These are phyloP conservation scores for Macquaria ambigua DNA, from an alignment of 2,113 vertebrate species.

Conservation along the genomic window DNA sequence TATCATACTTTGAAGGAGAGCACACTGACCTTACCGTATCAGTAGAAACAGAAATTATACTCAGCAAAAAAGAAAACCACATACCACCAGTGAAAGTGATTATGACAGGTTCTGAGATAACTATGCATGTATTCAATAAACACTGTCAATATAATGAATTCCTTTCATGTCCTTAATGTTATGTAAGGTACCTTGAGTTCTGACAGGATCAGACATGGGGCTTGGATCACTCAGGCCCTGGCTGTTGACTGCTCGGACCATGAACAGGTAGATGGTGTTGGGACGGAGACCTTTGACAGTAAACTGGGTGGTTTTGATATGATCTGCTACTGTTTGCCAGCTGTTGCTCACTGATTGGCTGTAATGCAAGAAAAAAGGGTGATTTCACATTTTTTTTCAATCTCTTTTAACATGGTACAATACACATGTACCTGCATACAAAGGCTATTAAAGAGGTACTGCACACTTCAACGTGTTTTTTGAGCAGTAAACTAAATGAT, in stretches of 20 bases:
- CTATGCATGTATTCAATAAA: not conserved
- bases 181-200: slow-evolving; percentile 92
- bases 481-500: too few relatives aligned
- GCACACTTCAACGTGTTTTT: too few relatives aligned
- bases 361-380: slow-evolving; percentile 14
- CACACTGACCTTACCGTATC: slow-evolving; percentile 10
- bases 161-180: not conserved
- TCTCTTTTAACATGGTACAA: too few relatives aligned
- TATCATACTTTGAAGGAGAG: slow-evolving; percentile 28
- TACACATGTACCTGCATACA: not conserved
- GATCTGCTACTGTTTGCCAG: slow-evolving; percentile 98
- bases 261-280: slow-evolving; percentile 99
- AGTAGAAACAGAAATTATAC: slow-evolving; percentile 20
- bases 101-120: not conserved
- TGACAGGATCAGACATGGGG: slow-evolving; percentile 95
- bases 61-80: not conserved
- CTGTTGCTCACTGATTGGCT: slow-evolving; percentile 99
- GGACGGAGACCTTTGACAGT: slow-evolving; percentile 93
- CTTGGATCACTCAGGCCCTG: slow-evolving; percentile 99
- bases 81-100: not conserved
- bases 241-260: slow-evolving; percentile 95
- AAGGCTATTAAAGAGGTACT: not conserved
- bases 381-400: not conserved
- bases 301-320: slow-evolving; percentile 92
- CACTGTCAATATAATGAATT: not conserved